Conservation (phyloP, 1,140 invertebrate species). For the Protaetia brevitarsis region DNA sequence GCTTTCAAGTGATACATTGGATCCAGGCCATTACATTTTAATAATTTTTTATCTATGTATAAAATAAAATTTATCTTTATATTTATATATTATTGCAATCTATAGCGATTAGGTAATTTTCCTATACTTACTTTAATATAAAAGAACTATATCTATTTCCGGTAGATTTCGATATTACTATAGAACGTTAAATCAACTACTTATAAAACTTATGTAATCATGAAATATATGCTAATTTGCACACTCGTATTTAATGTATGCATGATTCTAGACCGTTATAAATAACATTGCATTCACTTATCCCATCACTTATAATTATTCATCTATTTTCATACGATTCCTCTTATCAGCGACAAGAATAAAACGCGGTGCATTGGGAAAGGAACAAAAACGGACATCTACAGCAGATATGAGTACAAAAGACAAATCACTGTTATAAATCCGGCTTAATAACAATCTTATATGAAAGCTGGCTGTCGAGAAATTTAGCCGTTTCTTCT, state of each 20-base stretch:
- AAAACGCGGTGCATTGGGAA: background rate
- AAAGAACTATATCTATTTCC: too few relatives aligned
- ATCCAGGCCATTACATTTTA: too few relatives aligned
- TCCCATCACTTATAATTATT: background rate
- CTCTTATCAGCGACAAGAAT: background rate
- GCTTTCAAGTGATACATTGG: too few relatives aligned
- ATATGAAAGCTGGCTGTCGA: conserved; percentile 1
- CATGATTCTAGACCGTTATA: background rate
- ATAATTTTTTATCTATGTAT: too few relatives aligned
- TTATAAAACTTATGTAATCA: background rate
- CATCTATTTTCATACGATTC: background rate
- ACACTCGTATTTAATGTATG: background rate
- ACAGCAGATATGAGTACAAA: too few relatives aligned
- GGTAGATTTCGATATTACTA: background rate
- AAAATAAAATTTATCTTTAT: too few relatives aligned
- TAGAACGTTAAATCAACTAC: background rate
- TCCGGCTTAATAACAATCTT: background rate
- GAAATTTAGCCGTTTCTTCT: background rate
- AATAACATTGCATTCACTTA: conserved; percentile 2
- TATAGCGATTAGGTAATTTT: too few relatives aligned
- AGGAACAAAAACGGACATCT: too few relatives aligned
- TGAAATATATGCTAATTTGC: background rate
- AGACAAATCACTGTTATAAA: too few relatives aligned
- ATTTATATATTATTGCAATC: too few relatives aligned
- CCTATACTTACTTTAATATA: too few relatives aligned